These are phyloP conservation scores for Garrulus glandarius DNA, from an alignment of 2,797 vertebrate genomes.

Conservation along the genomic window DNA sequence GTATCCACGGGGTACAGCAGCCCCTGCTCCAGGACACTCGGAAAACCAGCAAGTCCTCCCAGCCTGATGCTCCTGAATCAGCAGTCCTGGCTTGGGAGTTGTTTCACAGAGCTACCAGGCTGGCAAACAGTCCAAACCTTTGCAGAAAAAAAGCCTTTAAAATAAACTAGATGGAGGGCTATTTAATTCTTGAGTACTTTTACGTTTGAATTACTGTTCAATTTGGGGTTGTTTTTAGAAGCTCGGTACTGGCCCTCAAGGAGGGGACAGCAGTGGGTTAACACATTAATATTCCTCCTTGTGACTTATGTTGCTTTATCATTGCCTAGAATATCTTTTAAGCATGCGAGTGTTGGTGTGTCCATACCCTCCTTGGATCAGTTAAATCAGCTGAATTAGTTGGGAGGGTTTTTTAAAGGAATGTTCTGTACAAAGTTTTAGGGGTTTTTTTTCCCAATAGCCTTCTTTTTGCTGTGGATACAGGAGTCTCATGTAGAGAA, in stretches of 20 bases:
- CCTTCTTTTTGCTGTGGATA: conserved; percentile 56
- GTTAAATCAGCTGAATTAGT: neutral
- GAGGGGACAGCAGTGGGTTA: neutral
- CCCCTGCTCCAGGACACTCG: neutral
- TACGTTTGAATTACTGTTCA: neutral
- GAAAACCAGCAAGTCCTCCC: neutral
- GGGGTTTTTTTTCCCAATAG: neutral
- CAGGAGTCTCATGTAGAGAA: conserved; percentile 68
- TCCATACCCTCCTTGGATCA: neutral
- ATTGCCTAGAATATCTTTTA: neutral
- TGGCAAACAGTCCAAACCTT: neutral
- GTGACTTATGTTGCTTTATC: neutral
- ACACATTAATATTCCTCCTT: neutral
- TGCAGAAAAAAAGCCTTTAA: neutral
- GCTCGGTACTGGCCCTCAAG: neutral
- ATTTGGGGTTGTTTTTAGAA: neutral
- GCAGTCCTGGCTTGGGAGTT: neutral
- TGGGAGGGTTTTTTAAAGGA: conserved; percentile 1
- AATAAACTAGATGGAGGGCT: neutral
- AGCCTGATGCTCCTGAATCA: neutral
- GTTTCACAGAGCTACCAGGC: neutral
- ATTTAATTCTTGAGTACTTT: neutral
- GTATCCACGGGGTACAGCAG: neutral
- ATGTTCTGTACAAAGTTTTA: conserved; percentile 29
- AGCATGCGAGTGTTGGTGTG: conserved; percentile 19